Base-by-base conservation (phyloP, 2,888 invertebrate genomes). In the Eupithecia centaureata region DNA sequence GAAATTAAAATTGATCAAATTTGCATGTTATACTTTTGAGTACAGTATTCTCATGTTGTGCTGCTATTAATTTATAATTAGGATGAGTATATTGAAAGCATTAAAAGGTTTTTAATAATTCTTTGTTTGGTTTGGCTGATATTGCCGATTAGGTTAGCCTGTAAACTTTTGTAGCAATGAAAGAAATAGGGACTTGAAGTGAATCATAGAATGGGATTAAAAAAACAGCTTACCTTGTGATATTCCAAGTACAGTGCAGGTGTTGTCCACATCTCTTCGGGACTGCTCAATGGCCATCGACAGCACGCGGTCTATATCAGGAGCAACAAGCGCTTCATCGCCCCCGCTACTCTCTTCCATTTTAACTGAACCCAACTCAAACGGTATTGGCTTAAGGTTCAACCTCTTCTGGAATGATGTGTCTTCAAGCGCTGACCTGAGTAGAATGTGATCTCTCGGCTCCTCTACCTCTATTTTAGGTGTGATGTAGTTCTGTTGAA, bases 261-360 rank as follows among this genome's bases (percentile, higher is more conserved):
- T 97, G 83, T 95, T 96, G 86, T 96, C 96, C 62, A 97, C 97
- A 85, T 98, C 98, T 82, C 96, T 95, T 80, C 96, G 96, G 76
- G 97, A 95, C 86, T 98, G 97, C 84, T 97, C 97, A 79, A 98
- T 96, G 32, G 97, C 97, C 90, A 97, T 94, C 71, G 96, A 96
- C 63, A 97, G 94, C 38, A 97, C 97, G 18, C 96, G 96, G 85
- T 97, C 97, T 76, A 97, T 96, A 79, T 96, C 96, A 77, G 96
- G 96, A 61, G 96, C 94, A 61, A 95, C 95, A 59, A 96, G 87
- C 62, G 95, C 93, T 25, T 94, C 94, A 64, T 92, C 93, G 18
- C 92, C 93, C 67, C 94, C 94, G 72, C 95, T 95, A 67, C 95
- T 94, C 73, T 95, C 94, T 80, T 96, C 96, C 96, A 96, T 96